phyloP scores from a whole-genome alignment of 2,113 vertebrate species.

The Daubentonia madagascariensis region DNA sequence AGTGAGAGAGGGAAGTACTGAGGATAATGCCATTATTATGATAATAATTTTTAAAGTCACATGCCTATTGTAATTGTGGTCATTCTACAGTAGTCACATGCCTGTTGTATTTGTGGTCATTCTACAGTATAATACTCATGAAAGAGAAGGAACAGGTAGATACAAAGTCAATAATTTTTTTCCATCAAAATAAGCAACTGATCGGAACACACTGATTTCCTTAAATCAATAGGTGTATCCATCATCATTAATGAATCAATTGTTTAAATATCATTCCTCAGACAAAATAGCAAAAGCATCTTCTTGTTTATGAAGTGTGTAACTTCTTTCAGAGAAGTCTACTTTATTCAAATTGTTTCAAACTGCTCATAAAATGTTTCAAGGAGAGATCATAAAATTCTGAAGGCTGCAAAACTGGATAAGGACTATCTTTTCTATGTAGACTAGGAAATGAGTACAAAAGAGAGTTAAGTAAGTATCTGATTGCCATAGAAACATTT shows the following conservation, averaged over 20 bases:
- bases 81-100: no score
- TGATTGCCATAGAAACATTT: neutral
- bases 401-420: neutral
- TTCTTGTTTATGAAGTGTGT: neutral
- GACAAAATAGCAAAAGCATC: neutral
- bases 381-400: neutral
- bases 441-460: neutral
- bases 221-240: neutral
- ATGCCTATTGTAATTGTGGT: neutral
- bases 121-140: neutral
- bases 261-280: slow-evolving; percentile 36
- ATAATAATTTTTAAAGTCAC: neutral
- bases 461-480: neutral
- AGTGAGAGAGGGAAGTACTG: neutral
- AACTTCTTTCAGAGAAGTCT: neutral
- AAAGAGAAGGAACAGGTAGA: neutral
- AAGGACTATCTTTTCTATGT: neutral
- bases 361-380: slow-evolving; percentile 1
- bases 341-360: neutral
- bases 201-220: slow-evolving; percentile 4
- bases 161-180: neutral
- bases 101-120: neutral
- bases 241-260: neutral
- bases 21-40: neutral
- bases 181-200: slow-evolving; percentile 15